phyloP scores from a whole-genome alignment of 1,140 invertebrate genomes.

The Tyrophagus putrescentiae region DNA sequence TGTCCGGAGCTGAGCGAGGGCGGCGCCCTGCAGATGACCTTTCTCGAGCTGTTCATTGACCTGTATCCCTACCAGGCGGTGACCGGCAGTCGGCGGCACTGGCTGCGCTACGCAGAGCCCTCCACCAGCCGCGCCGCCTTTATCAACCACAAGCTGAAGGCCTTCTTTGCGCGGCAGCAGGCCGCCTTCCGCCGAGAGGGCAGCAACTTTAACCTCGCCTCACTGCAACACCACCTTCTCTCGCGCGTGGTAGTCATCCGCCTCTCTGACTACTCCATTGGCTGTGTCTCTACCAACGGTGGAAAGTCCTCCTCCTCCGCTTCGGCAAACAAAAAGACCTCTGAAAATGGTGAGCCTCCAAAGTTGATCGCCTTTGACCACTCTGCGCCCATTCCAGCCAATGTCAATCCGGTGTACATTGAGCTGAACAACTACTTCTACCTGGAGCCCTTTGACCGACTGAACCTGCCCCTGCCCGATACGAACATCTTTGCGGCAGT shows the following conservation, averaged over 20 bases:
- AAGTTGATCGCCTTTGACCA: conserved; percentile 55
- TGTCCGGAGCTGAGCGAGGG: conserved; percentile 70
- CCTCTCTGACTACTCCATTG: conserved; percentile 21
- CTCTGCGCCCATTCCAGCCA: conserved; percentile 62
- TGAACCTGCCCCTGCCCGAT: conserved; percentile 70
- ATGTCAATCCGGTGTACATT: conserved; percentile 74
- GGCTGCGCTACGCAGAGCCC: conserved; percentile 46
- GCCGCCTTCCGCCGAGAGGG: not conserved
- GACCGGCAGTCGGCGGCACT: conserved; percentile 63
- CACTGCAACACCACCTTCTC: conserved; percentile 10
- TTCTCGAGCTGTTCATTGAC: conserved; percentile 71
- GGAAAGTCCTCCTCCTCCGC: not conserved
- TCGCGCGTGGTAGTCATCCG: conserved; percentile 20
- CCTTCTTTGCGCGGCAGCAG: conserved; percentile 30
- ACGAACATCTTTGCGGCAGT: conserved; percentile 79
- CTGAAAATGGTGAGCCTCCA: conserved; percentile 11
- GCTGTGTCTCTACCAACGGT: conserved; percentile 20
- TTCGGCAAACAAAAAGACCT: conserved; percentile 6
- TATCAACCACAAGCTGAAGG: conserved; percentile 34
- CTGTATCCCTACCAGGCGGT: conserved; percentile 94
- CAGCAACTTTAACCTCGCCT: not conserved
- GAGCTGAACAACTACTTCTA: conserved; percentile 96
- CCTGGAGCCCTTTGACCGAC: conserved; percentile 78
- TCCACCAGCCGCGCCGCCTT: conserved; percentile 33
- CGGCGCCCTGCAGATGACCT: conserved; percentile 79